Evolutionary conservation across 1,140 invertebrate genomes (phyloP).

Genomic region (Potamilus streckersoni): DNA sequence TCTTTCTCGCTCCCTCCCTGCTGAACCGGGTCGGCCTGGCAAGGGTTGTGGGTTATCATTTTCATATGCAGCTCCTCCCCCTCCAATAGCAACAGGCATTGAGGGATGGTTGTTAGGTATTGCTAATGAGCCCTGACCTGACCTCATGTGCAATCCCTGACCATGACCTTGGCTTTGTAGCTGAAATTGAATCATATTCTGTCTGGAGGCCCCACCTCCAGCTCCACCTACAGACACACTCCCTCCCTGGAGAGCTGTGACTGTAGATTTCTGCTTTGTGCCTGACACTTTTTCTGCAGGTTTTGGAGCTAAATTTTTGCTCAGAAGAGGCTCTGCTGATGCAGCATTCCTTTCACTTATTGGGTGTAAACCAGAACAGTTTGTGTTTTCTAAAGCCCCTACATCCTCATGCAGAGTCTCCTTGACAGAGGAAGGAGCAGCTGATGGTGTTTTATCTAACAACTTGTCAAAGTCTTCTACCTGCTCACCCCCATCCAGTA

Average conservation of each 20-base stretch:
- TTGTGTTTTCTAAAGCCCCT: constrained; percentile 20
- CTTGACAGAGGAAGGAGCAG: neutral
- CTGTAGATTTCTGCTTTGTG: constrained; percentile 15
- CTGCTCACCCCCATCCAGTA: constrained; percentile 31
- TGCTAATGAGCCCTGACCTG: neutral
- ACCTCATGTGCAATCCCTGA: constrained; percentile 21
- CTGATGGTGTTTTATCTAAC: constrained; percentile 13
- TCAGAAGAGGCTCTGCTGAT: constrained; percentile 1
- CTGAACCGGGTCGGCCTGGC: constrained; percentile 31
- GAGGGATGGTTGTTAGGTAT: neutral
- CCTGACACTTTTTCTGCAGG: neutral
- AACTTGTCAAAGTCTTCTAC: constrained; percentile 38
- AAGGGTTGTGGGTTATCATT: constrained; percentile 28
- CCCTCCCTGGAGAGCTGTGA: neutral
- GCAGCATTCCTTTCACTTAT: constrained; percentile 8
- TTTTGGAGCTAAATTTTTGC: constrained; percentile 21
- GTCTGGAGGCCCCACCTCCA: neutral
- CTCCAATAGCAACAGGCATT: constrained; percentile 17
- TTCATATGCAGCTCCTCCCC: constrained; percentile 23
- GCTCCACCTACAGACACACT: constrained; percentile 1
- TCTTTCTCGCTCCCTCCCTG: constrained; percentile 19
- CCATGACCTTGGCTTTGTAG: constrained; percentile 27
- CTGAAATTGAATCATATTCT: constrained; percentile 10
- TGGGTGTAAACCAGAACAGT: constrained; percentile 10
- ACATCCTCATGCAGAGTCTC: constrained; percentile 21